These are phyloP conservation scores for Knipowitschia caucasica DNA, from an alignment of 2,797 vertebrate species.

Conservation along the genomic window DNA sequence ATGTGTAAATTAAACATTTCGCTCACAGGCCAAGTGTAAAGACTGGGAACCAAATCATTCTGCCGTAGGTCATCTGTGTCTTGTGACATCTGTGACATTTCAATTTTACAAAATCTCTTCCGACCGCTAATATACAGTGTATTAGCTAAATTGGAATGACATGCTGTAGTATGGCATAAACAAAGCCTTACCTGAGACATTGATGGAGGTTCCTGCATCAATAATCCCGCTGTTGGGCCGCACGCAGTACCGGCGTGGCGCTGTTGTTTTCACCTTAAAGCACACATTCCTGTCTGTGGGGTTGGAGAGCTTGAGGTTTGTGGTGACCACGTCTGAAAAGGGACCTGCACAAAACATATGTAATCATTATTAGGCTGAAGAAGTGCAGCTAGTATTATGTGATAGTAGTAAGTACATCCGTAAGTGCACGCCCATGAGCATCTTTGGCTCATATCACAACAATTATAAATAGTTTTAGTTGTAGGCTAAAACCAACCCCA, in stretches of 20 bases:
- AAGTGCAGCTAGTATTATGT: neutral
- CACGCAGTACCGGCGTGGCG: conserved; percentile 96
- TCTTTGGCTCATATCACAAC: too few relatives aligned
- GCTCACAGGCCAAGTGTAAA: too few relatives aligned
- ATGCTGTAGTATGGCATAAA: accelerated
- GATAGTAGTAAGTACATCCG: too few relatives aligned
- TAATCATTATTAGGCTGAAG: neutral
- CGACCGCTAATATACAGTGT: too few relatives aligned
- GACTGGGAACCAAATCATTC: too few relatives aligned
- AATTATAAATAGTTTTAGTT: too few relatives aligned
- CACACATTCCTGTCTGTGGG: conserved; percentile 95
- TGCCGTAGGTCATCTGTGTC: too few relatives aligned
- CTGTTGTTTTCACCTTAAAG: conserved; percentile 99
- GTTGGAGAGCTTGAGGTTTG: conserved; percentile 94
- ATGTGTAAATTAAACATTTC: too few relatives aligned
- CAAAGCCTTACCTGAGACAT: conserved; percentile 85
- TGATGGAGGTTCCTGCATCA: conserved; percentile 93
- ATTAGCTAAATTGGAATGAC: neutral
- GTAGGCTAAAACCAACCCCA: too few relatives aligned
- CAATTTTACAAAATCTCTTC: too few relatives aligned
- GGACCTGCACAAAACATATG: conserved; percentile 79
- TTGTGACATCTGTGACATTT: too few relatives aligned
- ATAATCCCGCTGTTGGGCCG: conserved; percentile 98
- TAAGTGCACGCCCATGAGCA: too few relatives aligned
- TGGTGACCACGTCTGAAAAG: conserved; percentile 98